Conservation (phyloP, 2,797 vertebrate genomes). For the Paguma larvata region DNA sequence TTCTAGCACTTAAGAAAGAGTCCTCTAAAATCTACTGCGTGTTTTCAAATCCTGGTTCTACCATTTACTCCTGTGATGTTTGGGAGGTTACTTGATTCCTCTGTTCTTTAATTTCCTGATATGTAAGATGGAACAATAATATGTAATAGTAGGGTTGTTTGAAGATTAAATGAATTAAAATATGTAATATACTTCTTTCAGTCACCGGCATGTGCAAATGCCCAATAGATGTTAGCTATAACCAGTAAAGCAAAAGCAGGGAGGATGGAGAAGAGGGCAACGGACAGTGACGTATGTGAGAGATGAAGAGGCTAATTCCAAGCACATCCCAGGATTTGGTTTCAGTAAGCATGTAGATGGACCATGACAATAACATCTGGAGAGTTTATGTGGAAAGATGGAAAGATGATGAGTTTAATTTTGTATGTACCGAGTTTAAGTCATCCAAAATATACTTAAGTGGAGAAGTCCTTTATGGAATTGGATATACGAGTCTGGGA, state of each 20-base stretch:
- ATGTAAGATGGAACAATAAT: neutral
- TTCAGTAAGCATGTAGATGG: too few species aligned
- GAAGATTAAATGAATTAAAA: neutral
- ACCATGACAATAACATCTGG: neutral
- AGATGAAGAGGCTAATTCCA: neutral
- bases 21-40: neutral
- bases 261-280: neutral
- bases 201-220: neutral
- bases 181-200: neutral
- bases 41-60: neutral
- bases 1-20: neutral
- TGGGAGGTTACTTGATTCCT: neutral
- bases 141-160: neutral
- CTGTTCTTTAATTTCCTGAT: slow-evolving; percentile 5
- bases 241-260: neutral
- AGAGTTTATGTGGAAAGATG: neutral
- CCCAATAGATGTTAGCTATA: neutral
- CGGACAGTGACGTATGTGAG: neutral
- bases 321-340: neutral
- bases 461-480: neutral
- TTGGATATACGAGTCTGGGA: neutral
- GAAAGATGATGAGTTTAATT: neutral
- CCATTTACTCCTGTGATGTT: neutral
- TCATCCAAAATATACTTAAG: neutral
- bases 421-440: neutral